These are phyloP conservation scores for Procavia capensis DNA, from an alignment of 2,113 vertebrate species.

Conservation along the genomic window DNA sequence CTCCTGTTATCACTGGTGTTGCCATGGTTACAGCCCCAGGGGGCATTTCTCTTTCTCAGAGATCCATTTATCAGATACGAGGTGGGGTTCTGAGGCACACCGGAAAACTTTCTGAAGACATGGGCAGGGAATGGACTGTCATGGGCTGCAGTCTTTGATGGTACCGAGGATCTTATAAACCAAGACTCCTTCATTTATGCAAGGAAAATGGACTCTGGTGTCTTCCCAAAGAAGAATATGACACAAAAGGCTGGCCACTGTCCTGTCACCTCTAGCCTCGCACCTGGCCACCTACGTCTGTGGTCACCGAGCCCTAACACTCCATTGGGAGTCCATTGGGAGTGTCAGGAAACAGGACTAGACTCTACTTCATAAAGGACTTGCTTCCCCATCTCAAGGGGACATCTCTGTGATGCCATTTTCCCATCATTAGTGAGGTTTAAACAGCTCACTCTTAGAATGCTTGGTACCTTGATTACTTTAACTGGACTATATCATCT, in stretches of 20 bases:
- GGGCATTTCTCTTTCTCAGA: neutral
- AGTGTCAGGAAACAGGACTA: rapidly evolving
- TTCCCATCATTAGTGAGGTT: neutral
- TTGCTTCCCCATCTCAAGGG: neutral
- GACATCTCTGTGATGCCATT: neutral
- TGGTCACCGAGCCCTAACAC: neutral
- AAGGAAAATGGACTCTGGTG: neutral
- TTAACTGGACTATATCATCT: neutral
- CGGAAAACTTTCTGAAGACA: neutral
- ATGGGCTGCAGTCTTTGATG: neutral
- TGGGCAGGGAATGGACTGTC: neutral
- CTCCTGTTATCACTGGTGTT: neutral
- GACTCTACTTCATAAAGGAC: neutral
- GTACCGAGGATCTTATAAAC: neutral
- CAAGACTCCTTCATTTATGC: neutral
- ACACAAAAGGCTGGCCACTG: neutral
- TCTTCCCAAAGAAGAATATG: neutral
- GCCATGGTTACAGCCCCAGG: neutral
- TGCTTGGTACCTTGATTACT: neutral
- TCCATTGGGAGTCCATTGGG: too few species aligned
- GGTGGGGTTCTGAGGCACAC: neutral
- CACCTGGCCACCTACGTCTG: too few species aligned
- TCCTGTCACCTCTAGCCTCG: neutral
- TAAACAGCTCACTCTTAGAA: neutral
- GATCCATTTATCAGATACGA: neutral